A percentile compares a stretch with the other conserved stretches of the same genome.
phyloP scores from a whole-genome alignment of 2,113 vertebrate species.

The Parus major region DNA sequence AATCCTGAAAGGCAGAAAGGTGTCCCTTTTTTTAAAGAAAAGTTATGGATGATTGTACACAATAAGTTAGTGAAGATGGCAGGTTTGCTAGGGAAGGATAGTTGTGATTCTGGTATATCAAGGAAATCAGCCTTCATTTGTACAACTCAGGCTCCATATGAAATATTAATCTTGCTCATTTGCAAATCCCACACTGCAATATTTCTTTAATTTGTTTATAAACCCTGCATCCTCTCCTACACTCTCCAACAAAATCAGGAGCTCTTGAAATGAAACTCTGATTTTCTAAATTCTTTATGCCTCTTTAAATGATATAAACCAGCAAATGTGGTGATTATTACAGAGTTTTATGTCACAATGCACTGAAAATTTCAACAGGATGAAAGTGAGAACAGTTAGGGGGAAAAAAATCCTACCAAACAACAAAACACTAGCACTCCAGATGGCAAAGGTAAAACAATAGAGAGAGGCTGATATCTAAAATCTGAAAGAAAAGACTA shows the following conservation, averaged over 20 bases:
- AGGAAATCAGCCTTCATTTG: background rate
- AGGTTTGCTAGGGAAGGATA: background rate
- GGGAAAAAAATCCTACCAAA: fast-evolving
- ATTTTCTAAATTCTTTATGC: background rate
- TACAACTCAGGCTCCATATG: background rate
- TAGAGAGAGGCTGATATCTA: background rate
- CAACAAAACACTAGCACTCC: background rate
- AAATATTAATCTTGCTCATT: background rate
- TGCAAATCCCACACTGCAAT: background rate
- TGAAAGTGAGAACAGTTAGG: background rate
- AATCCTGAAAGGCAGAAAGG: background rate
- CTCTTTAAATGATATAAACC: background rate
- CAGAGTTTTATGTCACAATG: background rate
- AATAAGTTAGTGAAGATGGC: background rate
- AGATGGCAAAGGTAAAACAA: background rate
- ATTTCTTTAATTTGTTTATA: background rate
- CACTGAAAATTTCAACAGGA: background rate
- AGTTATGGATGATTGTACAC: background rate
- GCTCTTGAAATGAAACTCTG: background rate
- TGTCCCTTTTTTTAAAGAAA: background rate
- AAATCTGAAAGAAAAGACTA: background rate
- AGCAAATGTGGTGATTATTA: background rate
- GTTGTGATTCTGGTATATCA: background rate
- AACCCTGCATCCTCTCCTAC: background rate
- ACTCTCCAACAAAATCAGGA: background rate